These are phyloP conservation scores for Pelobates fuscus DNA, from an alignment of 2,113 vertebrate species.

Conservation along the genomic window DNA sequence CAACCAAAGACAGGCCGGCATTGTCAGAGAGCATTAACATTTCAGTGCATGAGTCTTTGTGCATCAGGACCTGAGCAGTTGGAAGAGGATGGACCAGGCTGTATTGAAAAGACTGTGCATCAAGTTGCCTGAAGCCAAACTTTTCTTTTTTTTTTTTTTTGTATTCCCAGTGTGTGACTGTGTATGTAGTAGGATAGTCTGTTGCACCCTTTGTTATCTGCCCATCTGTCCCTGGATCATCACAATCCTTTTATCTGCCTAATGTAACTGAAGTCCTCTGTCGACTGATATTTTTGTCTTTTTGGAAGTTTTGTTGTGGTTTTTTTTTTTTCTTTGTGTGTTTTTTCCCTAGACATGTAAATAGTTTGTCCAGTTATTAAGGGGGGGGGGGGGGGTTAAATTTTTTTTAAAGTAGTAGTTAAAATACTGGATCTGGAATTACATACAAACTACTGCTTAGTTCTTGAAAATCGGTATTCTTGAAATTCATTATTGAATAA, in stretches of 20 bases:
- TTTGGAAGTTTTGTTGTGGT: no score
- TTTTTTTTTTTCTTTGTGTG: no score
- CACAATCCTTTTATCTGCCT: neutral
- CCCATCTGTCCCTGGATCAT: conserved; percentile 40
- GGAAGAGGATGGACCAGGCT: neutral
- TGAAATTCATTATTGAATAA: no score
- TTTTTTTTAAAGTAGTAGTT: no score
- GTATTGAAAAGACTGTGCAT: neutral
- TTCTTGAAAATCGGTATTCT: no score
- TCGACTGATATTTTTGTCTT: conserved; percentile 47
- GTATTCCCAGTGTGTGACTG: neutral
- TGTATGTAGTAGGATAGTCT: neutral
- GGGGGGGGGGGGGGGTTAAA: no score
- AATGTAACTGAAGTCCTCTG: conserved; percentile 45
- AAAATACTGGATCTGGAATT: no score
- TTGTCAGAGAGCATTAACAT: conserved; percentile 22
- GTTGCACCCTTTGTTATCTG: neutral
- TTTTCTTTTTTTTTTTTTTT: neutral
- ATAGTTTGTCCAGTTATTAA: no score
- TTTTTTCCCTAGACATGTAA: no score
- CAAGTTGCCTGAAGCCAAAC: conserved; percentile 13
- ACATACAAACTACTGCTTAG: no score
- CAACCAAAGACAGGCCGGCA: neutral
- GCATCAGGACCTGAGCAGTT: neutral
- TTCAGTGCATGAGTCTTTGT: neutral